Conservation (phyloP, 2,888 invertebrate genomes). For the Drosophila vallismaia region DNA sequence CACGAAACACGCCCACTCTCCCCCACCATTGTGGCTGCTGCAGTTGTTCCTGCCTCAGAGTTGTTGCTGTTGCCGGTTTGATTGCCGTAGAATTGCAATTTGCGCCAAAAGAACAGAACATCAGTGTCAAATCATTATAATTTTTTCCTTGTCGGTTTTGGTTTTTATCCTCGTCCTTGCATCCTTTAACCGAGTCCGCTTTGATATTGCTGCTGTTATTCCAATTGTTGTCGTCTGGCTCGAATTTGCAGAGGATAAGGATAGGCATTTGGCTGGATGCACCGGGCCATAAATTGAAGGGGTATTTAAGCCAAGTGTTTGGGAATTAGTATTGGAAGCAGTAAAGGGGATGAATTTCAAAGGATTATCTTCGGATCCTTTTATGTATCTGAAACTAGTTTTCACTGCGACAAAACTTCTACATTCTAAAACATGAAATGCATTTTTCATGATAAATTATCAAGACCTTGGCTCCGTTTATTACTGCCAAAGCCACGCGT, state of each 20-base stretch:
- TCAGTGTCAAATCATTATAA: conserved; percentile 79
- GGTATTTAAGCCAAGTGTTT: conserved; percentile 7
- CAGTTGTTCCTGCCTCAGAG: conserved; percentile 52
- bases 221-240: conserved; percentile 37
- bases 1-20: conserved; percentile 17
- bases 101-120: conserved; percentile 76
- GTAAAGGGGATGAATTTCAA: background rate
- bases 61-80: conserved; percentile 67
- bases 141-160: conserved; percentile 50
- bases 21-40: conserved; percentile 38
- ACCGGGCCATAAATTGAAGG: conserved; percentile 4
- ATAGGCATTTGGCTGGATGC: conserved; percentile 29
- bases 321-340: background rate
- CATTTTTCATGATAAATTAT: background rate
- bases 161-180: conserved; percentile 6
- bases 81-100: conserved; percentile 79
- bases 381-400: background rate
- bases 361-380: background rate
- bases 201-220: conserved; percentile 12
- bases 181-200: conserved; percentile 10
- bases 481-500: conserved; percentile 1
- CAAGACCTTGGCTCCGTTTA: background rate
- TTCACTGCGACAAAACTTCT: too few species aligned
- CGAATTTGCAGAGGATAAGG: conserved; percentile 18
- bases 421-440: background rate